Conservation (phyloP, 2,113 vertebrate species). For the Benthochromis sp. region DNA sequence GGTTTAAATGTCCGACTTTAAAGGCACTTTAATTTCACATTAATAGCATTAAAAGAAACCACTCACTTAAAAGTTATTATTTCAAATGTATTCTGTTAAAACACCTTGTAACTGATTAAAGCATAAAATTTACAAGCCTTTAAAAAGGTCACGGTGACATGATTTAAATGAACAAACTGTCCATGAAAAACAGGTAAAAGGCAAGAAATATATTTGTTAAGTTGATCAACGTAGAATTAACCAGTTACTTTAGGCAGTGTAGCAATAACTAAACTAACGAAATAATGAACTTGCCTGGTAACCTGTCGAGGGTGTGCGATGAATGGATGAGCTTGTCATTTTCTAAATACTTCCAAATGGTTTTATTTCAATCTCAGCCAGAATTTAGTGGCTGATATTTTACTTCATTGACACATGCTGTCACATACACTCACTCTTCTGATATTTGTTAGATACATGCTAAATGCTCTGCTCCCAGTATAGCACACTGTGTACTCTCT, state of each 20-base stretch:
- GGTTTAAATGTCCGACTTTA: not conserved
- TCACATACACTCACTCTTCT: not conserved
- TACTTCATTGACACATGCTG: not conserved
- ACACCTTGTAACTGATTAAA: not conserved
- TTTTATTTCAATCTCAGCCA: not conserved
- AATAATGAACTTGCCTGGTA: not conserved
- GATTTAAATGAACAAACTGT: not conserved
- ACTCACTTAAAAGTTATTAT: not conserved
- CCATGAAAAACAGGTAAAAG: not conserved
- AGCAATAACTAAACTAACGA: not conserved
- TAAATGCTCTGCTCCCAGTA: not conserved
- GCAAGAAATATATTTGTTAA: not conserved
- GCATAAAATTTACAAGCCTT: not conserved
- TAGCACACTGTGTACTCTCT: constrained; percentile 15
- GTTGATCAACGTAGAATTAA: not conserved
- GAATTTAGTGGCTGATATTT: not conserved
- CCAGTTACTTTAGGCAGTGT: not conserved
- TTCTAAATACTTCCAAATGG: not conserved
- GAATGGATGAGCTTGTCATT: not conserved
- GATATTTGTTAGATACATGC: not conserved
- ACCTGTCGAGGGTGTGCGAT: not conserved
- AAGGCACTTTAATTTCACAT: not conserved
- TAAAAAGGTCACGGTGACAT: not conserved
- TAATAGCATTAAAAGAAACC: not conserved
- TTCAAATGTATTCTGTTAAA: not conserved